phyloP scores from a whole-genome alignment of 2,113 vertebrate genomes.

The Calypte anna region DNA sequence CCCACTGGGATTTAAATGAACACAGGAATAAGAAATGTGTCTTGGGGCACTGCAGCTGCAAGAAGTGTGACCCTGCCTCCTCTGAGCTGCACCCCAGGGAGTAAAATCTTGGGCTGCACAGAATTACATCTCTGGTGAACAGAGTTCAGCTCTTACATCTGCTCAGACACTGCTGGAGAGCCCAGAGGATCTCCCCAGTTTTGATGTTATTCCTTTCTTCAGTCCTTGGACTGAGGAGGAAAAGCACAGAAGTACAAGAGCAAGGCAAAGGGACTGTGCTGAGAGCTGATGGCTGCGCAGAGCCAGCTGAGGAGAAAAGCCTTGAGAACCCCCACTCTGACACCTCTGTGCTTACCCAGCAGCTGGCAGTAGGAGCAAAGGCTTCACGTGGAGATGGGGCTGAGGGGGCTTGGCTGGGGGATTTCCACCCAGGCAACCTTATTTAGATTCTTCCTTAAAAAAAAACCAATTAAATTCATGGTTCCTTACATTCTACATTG shows the following conservation, averaged over 20 bases:
- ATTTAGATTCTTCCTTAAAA: not conserved
- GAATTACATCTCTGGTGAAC: not conserved
- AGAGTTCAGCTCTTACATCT: not conserved
- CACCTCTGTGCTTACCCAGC: not conserved
- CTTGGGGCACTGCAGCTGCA: rapidly evolving
- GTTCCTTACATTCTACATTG: not conserved
- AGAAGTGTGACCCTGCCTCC: too few species aligned
- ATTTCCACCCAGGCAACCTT: too few species aligned
- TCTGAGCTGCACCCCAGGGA: too few species aligned
- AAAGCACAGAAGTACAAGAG: not conserved
- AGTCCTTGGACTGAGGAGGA: not conserved
- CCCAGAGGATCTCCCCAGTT: too few species aligned
- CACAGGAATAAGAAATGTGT: rapidly evolving
- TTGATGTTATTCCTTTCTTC: not conserved
- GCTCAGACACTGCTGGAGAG: not conserved
- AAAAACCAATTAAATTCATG: not conserved
- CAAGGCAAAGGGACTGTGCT: rapidly evolving
- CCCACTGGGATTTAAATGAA: not conserved
- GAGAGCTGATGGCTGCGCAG: too few species aligned
- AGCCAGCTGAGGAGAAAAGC: not conserved
- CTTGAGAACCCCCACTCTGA: not conserved
- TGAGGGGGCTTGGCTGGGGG: not conserved
- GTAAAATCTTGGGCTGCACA: too few species aligned
- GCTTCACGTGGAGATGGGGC: not conserved
- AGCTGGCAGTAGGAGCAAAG: too few species aligned